Evolutionary conservation across 2,888 invertebrate species (phyloP).

Genomic region (Theretra japonica): DNA sequence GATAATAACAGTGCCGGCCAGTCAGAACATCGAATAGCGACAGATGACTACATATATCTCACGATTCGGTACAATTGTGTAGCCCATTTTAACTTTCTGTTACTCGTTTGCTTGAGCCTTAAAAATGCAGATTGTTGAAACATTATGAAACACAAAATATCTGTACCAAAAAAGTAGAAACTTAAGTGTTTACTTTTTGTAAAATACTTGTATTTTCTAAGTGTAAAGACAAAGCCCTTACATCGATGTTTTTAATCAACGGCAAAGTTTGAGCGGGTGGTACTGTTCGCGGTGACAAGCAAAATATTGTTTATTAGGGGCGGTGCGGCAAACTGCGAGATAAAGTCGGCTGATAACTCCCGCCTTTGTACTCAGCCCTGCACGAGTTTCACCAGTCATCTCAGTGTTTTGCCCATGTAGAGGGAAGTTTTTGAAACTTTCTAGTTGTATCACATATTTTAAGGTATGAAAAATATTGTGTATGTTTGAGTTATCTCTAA

Average conservation of each 20-base stretch:
- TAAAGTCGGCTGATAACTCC: slow-evolving; percentile 45
- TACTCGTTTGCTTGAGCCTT: too few species aligned
- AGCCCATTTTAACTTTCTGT: too few species aligned
- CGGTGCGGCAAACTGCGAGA: slow-evolving; percentile 40
- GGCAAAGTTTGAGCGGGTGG: slow-evolving; percentile 50
- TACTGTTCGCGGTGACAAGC: slow-evolving; percentile 56
- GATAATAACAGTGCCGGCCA: too few species aligned
- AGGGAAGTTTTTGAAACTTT: neutral
- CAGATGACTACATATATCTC: too few species aligned
- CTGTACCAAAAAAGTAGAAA: neutral
- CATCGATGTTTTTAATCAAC: slow-evolving; percentile 63
- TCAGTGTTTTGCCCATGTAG: neutral
- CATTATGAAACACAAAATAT: too few species aligned
- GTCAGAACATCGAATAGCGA: too few species aligned
- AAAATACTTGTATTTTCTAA: neutral
- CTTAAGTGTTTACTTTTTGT: neutral
- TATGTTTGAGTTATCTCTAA: too few species aligned
- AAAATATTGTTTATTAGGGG: slow-evolving; percentile 61
- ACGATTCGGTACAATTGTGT: too few species aligned
- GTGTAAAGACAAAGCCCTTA: slow-evolving; percentile 12
- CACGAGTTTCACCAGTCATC: slow-evolving; percentile 32
- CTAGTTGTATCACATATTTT: neutral
- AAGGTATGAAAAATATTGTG: too few species aligned
- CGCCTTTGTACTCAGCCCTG: slow-evolving; percentile 43
- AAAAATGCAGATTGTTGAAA: too few species aligned